Conservation (phyloP, 2,797 vertebrate species). For the Pseudopleuronectes americanus region DNA sequence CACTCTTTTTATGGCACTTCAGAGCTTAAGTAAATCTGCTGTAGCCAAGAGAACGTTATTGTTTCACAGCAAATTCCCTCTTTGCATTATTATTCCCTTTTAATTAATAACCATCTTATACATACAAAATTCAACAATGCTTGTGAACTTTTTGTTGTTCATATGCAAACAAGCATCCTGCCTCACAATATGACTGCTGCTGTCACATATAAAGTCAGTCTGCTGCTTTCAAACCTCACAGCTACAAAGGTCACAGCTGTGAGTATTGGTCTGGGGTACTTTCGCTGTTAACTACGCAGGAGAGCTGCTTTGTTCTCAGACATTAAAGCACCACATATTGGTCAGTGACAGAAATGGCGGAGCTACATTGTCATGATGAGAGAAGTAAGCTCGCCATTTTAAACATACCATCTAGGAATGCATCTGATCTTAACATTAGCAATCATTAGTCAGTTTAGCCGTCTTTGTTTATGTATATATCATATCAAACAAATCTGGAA, state of each 20-base stretch:
- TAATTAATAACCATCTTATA: not conserved
- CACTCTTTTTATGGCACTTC: not conserved
- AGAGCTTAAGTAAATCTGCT: constrained; percentile 6
- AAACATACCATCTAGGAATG: too few species aligned
- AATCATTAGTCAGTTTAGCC: too few species aligned
- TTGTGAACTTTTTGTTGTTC: not conserved
- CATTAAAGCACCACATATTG: too few species aligned
- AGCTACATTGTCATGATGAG: too few species aligned
- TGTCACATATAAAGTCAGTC: constrained; percentile 26
- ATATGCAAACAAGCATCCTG: constrained; percentile 56
- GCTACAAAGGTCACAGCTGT: not conserved
- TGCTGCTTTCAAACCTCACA: constrained; percentile 15
- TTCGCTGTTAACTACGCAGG: too few species aligned
- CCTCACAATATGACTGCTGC: not conserved
- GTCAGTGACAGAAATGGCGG: too few species aligned
- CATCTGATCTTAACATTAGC: too few species aligned
- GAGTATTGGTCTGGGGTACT: not conserved
- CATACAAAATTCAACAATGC: constrained; percentile 9
- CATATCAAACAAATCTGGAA: too few species aligned
- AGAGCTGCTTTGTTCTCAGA: too few species aligned
- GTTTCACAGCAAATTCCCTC: constrained; percentile 3
- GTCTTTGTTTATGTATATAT: too few species aligned
- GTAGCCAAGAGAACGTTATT: constrained; percentile 6
- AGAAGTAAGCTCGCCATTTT: too few species aligned
- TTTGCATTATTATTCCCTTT: constrained; percentile 40